Conservation (phyloP, 2,888 invertebrate genomes). For the Macrosiphum euphorbiae region DNA sequence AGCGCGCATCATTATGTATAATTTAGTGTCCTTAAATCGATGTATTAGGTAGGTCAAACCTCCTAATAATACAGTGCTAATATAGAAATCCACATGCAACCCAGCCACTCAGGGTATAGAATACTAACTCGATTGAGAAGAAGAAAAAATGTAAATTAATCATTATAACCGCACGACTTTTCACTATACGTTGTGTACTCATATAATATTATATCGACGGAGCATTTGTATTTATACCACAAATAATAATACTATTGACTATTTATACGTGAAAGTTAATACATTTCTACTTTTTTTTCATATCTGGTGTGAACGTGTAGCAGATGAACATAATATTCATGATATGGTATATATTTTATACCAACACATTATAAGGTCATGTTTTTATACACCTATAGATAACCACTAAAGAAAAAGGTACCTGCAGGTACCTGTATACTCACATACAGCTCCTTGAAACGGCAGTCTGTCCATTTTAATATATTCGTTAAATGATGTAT, state of each 20-base stretch:
- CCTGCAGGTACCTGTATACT: neutral
- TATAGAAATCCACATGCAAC: neutral
- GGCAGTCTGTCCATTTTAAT: neutral
- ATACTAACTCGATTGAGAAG: neutral
- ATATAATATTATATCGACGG: neutral
- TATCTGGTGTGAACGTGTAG: neutral
- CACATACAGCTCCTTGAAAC: neutral
- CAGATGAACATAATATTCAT: neutral
- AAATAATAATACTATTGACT: neutral
- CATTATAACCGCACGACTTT: neutral
- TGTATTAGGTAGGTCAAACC: neutral
- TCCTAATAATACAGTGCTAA: neutral
- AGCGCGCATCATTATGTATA: neutral
- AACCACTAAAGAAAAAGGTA: neutral
- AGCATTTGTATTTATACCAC: neutral
- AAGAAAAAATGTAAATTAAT: neutral
- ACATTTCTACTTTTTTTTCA: neutral
- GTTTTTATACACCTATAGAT: neutral
- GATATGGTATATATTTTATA: neutral
- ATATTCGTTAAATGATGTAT: neutral
- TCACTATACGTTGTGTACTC: neutral
- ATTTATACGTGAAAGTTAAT: conserved; percentile 36
- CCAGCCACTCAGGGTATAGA: neutral
- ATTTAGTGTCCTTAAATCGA: neutral
- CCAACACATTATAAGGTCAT: neutral